A percentile compares a stretch with the other conserved stretches of the same genome.
These are phyloP conservation scores for Sabellastarte sp. DNA, from an alignment of 2,888 invertebrate species.

Conservation along the genomic window DNA sequence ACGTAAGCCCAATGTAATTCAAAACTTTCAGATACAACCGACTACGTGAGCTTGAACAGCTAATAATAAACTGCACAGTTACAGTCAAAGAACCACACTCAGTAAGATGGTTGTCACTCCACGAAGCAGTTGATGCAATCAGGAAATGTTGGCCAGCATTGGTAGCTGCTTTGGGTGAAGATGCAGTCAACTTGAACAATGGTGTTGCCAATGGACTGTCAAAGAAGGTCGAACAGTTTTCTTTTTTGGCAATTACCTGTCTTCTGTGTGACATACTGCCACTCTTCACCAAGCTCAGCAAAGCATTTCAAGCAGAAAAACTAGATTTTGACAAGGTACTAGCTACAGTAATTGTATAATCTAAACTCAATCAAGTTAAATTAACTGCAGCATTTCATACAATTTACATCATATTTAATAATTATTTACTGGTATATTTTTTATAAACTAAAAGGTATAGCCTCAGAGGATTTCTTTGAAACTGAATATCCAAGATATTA, in stretches of 20 bases:
- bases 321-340: not conserved
- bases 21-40: too few relatives aligned
- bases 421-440: too few relatives aligned
- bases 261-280: not conserved
- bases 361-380: too few relatives aligned
- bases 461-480: too few relatives aligned
- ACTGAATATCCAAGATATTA: too few relatives aligned
- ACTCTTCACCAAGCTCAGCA: conserved; percentile 1
- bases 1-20: too few relatives aligned
- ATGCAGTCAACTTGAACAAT: not conserved
- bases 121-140: not conserved
- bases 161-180: not conserved
- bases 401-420: too few relatives aligned
- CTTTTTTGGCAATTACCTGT: not conserved
- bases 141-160: not conserved
- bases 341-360: too few relatives aligned
- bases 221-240: not conserved
- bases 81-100: not conserved
- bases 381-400: too few relatives aligned
- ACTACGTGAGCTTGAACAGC: too few relatives aligned
- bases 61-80: too few relatives aligned
- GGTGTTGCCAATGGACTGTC: not conserved
- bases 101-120: not conserved
- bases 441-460: too few relatives aligned
- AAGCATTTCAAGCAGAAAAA: not conserved